Base-by-base conservation (phyloP, 2,113 vertebrate species). In the Pelmatolapia mariae region DNA sequence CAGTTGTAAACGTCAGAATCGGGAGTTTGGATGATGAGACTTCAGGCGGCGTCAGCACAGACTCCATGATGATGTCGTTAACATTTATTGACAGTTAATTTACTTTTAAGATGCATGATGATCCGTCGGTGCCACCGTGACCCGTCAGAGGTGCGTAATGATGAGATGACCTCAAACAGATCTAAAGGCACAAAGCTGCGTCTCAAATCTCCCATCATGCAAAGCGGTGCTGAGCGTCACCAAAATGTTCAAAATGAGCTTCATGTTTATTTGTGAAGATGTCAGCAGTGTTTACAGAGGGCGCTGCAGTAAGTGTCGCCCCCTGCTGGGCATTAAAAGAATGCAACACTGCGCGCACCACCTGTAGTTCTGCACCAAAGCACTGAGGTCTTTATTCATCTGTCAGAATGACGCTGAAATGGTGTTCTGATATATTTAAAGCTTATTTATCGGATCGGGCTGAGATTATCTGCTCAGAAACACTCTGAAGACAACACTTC, bases 401-500 rank as follows among this genome's bases (percentile, higher is more conserved):
- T 52, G 50, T n/a, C 50, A 52, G 50, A n/a, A n/a, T 52, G 50
- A 52, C 5, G 19, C 18, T 52, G 19, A 5, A 5, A 10, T 5
- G 50, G 2, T 52, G 18, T 52, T 52, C 26, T 31, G 8, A 18
- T 6, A 61, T 31, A 0, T 61, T 31, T 31, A 59, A 18, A 1
- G 57, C 56, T 31, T 59, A 31, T 59, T 59, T 6, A 59, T 2
- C 0, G 5, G 26, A 31, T 18, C 15, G 1, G 0, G 57, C 15
- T 31, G 8, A 31, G 26, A 59, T 59, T 18, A 5, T 59, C 15
- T 18, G 15, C 26, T 6, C 57, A 59, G 18, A 52, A 59, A 59
- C 26, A 59, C 56, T 59, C 56, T 5, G 56, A 7, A 24, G n/a
- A 59, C 8, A 38, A 38, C 4, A 1, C 56, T 16, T 59, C 24